Base-by-base conservation (phyloP, 2,888 invertebrate genomes). In the Xestobium rufovillosum region DNA sequence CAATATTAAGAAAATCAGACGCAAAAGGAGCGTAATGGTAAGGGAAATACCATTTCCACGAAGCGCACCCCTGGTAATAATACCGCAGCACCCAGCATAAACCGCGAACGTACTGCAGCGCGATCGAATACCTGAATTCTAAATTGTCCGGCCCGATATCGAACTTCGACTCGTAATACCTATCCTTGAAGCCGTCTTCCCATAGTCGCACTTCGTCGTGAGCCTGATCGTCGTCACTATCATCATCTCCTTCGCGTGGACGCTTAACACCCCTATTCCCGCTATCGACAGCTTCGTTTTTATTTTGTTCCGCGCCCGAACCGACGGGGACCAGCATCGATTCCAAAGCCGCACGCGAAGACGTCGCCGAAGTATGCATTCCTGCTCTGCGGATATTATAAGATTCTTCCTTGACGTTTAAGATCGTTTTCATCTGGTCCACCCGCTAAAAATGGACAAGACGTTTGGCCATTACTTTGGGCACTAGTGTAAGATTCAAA, bases 21-120 rank as follows among this genome's bases (percentile, higher is more conserved):
- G 98, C 98, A 69, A 98, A 98, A 4, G 98, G 98, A 11, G 98
- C 97, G 71, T 99, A 98, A 69, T 98, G 98, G 66, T 94, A 98
- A 0, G 98, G 98, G 68, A 92, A 98, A 70, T 95, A 98, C 98
- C 98, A 98, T 68, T 96, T 90, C 98, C 98, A 99, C 11, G 91
- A 92, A 19, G 94, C 89, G 69, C 97, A 98, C 34, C 98, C 97
- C 76, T 97, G 97, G 69, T 98, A 98, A 69, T 98, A 98, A 69
- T 97, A 98, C 50, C 88, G 80, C 15, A 99, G 70, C 37, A 99
- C 98, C 98, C 98, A 98, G 68, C 94, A 94, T 32, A 99, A 72
- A 0, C 98, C 98, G 34, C 86, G 77, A 2, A 95, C 92, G 69
- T 98, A 98, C 59, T 96, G 92, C 31, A 86, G 70, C 2, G 91